A percentile compares a stretch with the other conserved stretches of the same genome.
Conservation (phyloP, 2,113 vertebrate species). For the Leuciscus idus region DNA sequence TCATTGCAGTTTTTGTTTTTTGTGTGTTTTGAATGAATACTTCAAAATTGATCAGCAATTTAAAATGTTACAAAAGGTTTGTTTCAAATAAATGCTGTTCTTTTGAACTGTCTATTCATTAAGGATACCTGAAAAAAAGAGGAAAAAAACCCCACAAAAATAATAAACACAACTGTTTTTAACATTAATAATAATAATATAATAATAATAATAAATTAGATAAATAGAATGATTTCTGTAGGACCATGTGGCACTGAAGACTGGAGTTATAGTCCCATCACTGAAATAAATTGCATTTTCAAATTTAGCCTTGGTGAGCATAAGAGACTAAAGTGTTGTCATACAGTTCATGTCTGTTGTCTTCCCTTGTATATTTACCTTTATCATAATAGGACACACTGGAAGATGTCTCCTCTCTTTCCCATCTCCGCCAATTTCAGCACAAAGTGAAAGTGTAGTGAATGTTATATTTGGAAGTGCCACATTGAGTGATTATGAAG, state of each 20-base stretch:
- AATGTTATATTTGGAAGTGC: slow-evolving; percentile 60
- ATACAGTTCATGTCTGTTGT: neutral
- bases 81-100: no score
- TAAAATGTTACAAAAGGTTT: no score
- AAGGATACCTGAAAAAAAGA: no score
- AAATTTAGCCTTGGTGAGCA: neutral
- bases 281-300: no score
- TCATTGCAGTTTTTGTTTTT: no score
- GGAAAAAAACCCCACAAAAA: no score
- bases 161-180: no score
- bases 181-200: no score
- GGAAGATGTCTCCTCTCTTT: neutral
- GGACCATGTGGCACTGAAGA: neutral
- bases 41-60: neutral
- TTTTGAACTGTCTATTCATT: no score
- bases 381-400: neutral
- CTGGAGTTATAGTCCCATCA: no score
- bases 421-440: neutral
- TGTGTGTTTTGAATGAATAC: neutral
- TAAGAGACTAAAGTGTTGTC: neutral
- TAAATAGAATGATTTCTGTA: no score
- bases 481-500: slow-evolving; percentile 61
- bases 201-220: no score
- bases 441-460: slow-evolving; percentile 29
- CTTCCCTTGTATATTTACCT: neutral